Evolutionary conservation across 2,113 vertebrate genomes (phyloP).

Genomic region (Illadopsis cleaveri): DNA sequence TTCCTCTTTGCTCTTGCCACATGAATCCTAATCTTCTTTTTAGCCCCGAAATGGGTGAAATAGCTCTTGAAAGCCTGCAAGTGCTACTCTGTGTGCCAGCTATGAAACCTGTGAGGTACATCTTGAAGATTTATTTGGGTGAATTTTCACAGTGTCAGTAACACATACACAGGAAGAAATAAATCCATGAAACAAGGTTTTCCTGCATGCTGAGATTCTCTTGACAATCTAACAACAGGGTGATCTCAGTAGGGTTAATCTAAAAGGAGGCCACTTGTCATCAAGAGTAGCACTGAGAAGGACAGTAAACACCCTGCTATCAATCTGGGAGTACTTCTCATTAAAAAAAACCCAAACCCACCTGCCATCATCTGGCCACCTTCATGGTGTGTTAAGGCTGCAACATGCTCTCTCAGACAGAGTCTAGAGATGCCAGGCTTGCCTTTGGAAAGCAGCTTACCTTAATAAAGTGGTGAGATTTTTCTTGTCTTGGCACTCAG

Average conservation of each 20-base stretch:
- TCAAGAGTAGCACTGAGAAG: not conserved
- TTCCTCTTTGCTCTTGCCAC: not conserved
- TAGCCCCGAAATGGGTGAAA: not conserved
- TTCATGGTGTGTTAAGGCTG: not conserved
- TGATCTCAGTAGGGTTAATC: not conserved
- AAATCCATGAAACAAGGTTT: not conserved
- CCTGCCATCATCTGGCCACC: not conserved
- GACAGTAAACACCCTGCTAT: not conserved
- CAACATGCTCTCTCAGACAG: not conserved
- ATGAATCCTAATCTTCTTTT: not conserved
- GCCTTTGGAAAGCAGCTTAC: conserved; percentile 21
- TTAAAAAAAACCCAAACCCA: not conserved
- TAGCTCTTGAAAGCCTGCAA: not conserved
- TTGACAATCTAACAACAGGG: not conserved
- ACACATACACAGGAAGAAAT: not conserved
- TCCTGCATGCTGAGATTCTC: not conserved
- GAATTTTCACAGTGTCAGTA: not conserved
- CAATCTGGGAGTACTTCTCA: not conserved
- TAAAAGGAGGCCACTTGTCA: not conserved
- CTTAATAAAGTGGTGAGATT: conserved; percentile 11
- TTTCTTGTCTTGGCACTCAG: not conserved
- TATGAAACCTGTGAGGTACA: not conserved
- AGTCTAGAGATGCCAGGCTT: not conserved
- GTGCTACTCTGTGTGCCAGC: not conserved
- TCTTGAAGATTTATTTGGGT: not conserved